Percentiles rank a stretch among this genome's conserved stretches.
Conservation (phyloP, 2,888 invertebrate species). For the Esperia sulphurella region DNA sequence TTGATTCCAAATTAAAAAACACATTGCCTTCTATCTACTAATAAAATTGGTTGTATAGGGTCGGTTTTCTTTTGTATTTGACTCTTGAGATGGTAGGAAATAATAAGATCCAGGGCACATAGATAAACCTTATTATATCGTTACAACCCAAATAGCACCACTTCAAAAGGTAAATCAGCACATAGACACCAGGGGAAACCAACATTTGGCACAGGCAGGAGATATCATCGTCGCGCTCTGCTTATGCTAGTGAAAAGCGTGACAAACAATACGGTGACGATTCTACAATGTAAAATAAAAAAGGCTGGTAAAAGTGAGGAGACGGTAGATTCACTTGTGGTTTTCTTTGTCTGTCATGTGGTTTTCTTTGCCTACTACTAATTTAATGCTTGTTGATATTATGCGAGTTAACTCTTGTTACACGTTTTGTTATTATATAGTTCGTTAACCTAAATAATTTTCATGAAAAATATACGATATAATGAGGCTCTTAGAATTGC, state of each 20-base stretch:
- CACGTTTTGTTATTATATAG: too few species aligned
- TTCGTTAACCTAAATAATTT: too few species aligned
- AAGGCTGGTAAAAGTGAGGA: not conserved
- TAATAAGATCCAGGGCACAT: not conserved
- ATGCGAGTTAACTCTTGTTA: too few species aligned
- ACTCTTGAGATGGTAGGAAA: not conserved
- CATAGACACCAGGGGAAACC: not conserved
- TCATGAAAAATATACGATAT: too few species aligned
- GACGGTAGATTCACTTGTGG: not conserved
- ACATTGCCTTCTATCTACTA: too few species aligned
- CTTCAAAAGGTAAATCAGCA: not conserved
- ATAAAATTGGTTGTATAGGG: too few species aligned
- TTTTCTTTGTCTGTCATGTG: not conserved
- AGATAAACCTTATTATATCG: too few species aligned
- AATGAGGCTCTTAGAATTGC: too few species aligned
- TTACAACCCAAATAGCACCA: not conserved
- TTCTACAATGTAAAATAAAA: not conserved
- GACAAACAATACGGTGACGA: conserved; percentile 43
- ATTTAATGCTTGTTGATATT: too few species aligned
- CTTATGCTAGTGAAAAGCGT: conserved; percentile 61
- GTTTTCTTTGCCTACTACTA: not conserved
- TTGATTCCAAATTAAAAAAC: too few species aligned
- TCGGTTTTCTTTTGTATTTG: too few species aligned
- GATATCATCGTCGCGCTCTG: conserved; percentile 68
- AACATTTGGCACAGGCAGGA: conserved; percentile 41